These are phyloP conservation scores for Ceraclea dissimilis DNA, from an alignment of 2,888 invertebrate species.

Conservation along the genomic window DNA sequence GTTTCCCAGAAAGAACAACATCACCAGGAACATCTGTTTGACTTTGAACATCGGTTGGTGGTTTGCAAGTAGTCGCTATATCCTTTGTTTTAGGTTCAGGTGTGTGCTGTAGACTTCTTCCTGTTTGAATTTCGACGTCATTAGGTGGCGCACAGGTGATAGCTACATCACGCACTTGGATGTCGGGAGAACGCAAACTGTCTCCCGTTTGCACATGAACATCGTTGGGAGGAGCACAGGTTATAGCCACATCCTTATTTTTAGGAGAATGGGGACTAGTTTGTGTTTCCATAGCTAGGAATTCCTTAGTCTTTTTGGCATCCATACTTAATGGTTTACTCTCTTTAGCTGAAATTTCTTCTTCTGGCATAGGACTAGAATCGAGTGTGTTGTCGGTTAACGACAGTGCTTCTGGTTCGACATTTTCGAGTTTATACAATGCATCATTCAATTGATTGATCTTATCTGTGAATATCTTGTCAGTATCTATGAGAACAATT, in stretches of 20 bases:
- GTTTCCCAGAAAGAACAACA: slow-evolving; percentile 39
- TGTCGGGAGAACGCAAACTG: slow-evolving; percentile 26
- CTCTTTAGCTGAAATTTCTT: slow-evolving; percentile 34
- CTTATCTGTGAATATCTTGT: slow-evolving; percentile 51
- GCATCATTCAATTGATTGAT: slow-evolving; percentile 48
- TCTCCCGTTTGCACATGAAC: slow-evolving; percentile 54
- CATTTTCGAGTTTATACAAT: slow-evolving; percentile 36
- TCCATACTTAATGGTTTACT: slow-evolving; percentile 27
- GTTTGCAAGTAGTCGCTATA: slow-evolving; percentile 46
- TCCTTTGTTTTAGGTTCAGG: slow-evolving; percentile 38
- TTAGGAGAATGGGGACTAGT: slow-evolving; percentile 26
- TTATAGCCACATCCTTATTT: slow-evolving; percentile 46
- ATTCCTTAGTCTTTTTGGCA: slow-evolving; percentile 20
- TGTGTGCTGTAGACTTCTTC: slow-evolving; percentile 20
- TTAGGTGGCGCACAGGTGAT: slow-evolving; percentile 47
- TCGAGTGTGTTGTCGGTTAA: slow-evolving; percentile 58
- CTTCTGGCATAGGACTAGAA: slow-evolving; percentile 65
- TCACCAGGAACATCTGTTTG: slow-evolving; percentile 51
- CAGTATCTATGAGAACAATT: slow-evolving; percentile 53
- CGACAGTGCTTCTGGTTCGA: slow-evolving; percentile 32
- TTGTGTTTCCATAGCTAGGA: slow-evolving; percentile 25
- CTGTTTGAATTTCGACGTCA: slow-evolving; percentile 57
- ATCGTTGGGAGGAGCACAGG: slow-evolving; percentile 48
- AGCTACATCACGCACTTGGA: slow-evolving; percentile 45
- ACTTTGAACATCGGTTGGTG: slow-evolving; percentile 52